Evolutionary conservation across 2,113 vertebrate species (phyloP), one percentile per base, ranked within the genome.

Genomic region (Plectropomus leopardus): DNA sequence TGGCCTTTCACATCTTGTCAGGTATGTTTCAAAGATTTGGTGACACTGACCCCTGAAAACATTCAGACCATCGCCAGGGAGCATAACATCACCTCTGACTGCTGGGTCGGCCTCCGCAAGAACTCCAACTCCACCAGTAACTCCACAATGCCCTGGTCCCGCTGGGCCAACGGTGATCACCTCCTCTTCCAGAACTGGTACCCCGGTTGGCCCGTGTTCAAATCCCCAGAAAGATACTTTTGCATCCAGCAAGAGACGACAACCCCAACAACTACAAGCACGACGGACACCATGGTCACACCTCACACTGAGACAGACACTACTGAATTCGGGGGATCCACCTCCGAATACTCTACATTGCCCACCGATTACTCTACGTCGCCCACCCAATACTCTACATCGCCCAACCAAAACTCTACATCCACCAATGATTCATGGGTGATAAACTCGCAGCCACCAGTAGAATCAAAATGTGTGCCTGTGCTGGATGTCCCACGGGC

Each of bases 131-230:
- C 24, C 50, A 69, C 8, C 17, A 16, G 0, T 21, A 13, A 40
- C 44, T 15, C 19, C 11, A 9, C n/a, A 5, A 48, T 73, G 42
- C 5, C 42, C 3, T 95, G 94, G 94, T 80, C 90, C 40, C 40
- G 1, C 17, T 95, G 95, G 95, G 85, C 92, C 47, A 78, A 95
- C 1, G 89, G 80, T 14, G 90, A 92, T 17, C 91, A 87, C 3
- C 73, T 95, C 4, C 28, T 76, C 42, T 95, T 93, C 82, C 95
- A 95, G 77, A 95, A 95, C 86, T 95, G 95, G 95, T 92, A 94
- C 40, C 93, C 93, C 0, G 94, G 92, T 34, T 85, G 74, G 59
- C 94, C 95, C 2, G 11, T 84, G 16, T 61, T 71, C 1, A 87
- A 87, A 58, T 64, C 83, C 44, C 50, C 45, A 4, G 40, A 13